Evolutionary conservation across 2,888 invertebrate species (phyloP).

Genomic region (Troides aeacus): DNA sequence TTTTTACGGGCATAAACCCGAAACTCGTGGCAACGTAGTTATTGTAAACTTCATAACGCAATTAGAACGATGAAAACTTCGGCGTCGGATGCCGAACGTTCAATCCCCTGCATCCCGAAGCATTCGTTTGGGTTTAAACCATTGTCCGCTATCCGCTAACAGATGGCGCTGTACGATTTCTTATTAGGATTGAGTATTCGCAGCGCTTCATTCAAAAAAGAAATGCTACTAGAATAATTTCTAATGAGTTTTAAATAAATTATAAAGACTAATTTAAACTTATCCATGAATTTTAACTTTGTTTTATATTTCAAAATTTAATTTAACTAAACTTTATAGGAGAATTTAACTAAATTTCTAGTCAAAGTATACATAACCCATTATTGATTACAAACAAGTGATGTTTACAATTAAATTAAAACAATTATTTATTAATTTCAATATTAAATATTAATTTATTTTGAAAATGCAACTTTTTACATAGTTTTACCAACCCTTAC

Average conservation of each 20-base stretch:
- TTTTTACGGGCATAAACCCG: constrained; percentile 30
- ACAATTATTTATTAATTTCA: no score
- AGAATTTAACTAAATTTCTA: no score
- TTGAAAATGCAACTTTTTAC: background rate
- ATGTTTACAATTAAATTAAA: no score
- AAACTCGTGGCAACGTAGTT: constrained; percentile 28
- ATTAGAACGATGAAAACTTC: constrained; percentile 34
- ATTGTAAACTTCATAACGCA: constrained; percentile 32
- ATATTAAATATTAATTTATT: background rate
- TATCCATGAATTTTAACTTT: no score
- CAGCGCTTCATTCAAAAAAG: no score
- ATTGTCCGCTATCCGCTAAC: constrained; percentile 46
- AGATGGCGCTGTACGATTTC: constrained; percentile 51
- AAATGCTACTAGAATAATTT: no score
- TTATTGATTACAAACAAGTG: no score
- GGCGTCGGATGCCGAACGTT: constrained; percentile 27
- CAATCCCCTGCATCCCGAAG: constrained; percentile 40
- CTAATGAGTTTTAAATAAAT: no score
- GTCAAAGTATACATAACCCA: no score
- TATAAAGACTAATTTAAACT: no score
- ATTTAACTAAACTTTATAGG: no score
- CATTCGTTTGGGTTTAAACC: constrained; percentile 39
- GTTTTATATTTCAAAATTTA: no score
- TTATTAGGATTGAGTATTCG: constrained; percentile 12
- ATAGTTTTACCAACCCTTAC: constrained; percentile 34